Base-by-base conservation (phyloP, 1,140 invertebrate genomes). In the Zelostemma sp. region DNA sequence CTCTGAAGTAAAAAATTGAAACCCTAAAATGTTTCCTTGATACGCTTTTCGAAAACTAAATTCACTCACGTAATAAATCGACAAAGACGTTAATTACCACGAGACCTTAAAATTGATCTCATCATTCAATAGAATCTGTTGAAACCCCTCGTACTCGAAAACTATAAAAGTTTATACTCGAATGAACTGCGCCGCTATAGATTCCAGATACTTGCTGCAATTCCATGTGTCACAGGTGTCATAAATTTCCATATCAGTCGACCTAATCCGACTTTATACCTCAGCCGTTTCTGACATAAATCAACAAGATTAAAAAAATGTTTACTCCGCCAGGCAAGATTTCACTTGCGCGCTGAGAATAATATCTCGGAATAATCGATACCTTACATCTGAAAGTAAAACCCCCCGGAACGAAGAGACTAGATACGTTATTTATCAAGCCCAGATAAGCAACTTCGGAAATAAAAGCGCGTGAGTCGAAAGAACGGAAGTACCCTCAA, bases 181-280 rank as follows among this genome's bases (percentile, higher is more conserved):
- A 68, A 68, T 68, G 66, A 68, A 68, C 66, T 68, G 65, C 25
- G 54, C 57, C 51, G 47, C 46, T 45, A 68, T 68, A 68, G 65
- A 62, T 62, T 57, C 33, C 16, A 53, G 51, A 68, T 56, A 63
- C 49, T 48, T 43, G 59, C 54, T 58, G 53, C 38, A 15, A 16
- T 35, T 40, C 48, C 57, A 48, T 53, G 53, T 56, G 57, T 67
- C 64, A 57, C 40, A 4, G 21, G 18, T 16, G 48, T 49, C 46
- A 56, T 57, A 56, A 67, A 67, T 60, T 61, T 67, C 60, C 58
- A 50, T 67, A 57, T 45, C 40, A 67, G 43, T 67, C 53, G 50
- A 60, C 21, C 45, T 15, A 40, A 48, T 25, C 18, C 12, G 11
- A 31, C 46, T 38, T 14, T n/a, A 38, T 38, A 11, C 12, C 35